These are phyloP conservation scores for Papilio dardanus DNA, from an alignment of 1,140 invertebrate species.

Conservation along the genomic window DNA sequence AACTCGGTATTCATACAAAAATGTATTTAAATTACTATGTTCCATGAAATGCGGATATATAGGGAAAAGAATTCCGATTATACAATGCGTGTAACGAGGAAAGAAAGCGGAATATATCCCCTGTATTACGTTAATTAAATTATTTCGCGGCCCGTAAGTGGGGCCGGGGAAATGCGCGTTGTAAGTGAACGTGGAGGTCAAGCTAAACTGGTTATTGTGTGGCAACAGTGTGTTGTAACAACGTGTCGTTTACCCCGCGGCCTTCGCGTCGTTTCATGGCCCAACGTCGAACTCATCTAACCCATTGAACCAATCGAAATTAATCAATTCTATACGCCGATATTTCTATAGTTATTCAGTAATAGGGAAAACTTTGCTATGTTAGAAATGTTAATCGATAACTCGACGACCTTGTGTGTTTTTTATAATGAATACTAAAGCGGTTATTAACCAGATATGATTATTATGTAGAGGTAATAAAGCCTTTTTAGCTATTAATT, in stretches of 20 bases:
- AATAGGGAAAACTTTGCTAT: background rate
- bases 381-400: constrained; percentile 3
- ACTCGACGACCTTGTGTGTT: background rate
- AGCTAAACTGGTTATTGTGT: constrained; percentile 48
- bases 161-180: constrained; percentile 39
- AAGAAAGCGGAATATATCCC: constrained; percentile 32
- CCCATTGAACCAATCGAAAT: constrained; percentile 43
- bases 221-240: constrained; percentile 60
- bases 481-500: background rate
- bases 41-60: constrained; percentile 9
- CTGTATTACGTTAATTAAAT: constrained; percentile 46
- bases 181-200: constrained; percentile 46
- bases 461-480: background rate
- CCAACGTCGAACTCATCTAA: constrained; percentile 50
- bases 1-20: background rate
- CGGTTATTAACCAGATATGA: background rate
- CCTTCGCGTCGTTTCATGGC: constrained; percentile 69
- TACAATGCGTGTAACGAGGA: constrained; percentile 18
- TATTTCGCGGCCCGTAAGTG: constrained; percentile 34
- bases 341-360: background rate
- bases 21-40: background rate
- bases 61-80: constrained; percentile 32
- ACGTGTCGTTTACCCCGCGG: constrained; percentile 74
- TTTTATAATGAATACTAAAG: background rate
- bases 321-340: constrained; percentile 40